Evolutionary conservation across 2,797 vertebrate genomes (phyloP), one percentile per base, ranked within the genome.

Genomic region (Myotis myotis): DNA sequence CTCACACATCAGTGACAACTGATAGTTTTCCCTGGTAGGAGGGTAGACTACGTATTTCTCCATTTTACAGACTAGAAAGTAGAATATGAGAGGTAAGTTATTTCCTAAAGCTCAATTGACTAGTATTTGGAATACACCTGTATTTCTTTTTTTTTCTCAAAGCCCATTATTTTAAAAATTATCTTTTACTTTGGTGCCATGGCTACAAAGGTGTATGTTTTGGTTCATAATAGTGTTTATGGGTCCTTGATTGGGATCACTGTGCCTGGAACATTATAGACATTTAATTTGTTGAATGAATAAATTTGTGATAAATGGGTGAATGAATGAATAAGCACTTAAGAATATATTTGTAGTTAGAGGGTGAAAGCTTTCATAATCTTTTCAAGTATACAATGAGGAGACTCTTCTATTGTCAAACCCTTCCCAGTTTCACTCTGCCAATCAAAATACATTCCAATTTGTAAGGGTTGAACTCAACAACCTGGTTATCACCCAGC

Each of bases 201-300:
- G 33, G 38, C 11, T 86, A 82, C 30, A n/a, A 16, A 84, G 20
- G 33, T 57, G 11, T 92, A 60, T 78, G 12, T 80, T 81, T 87
- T 51, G n/a, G 28, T 79, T 92, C 12, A 62, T 88, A 85, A 93
- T 81, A 51, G 41, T 78, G 28, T 53, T 91, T 88, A 51, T n/a
- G 80, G 28, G 70, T 75, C 23, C 36, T 91, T 60, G 75, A 30
- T 33, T 49, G 51, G 51, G 64, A 79, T 9, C 53, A 47, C 25
- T 22, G 30, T 82, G 30, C 38, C 68, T 91, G 70, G 44, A 89
- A 87, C 23, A 86, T 82, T 81, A 47, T 87, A 88, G 55, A 49
- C 55, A 87, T 79, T 82, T 87, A 41, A 66, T 85, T 80, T 81
- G 19, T 86, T 86, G 64, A 90, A 72, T 88, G 66, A 85, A 75